Evolutionary conservation across 2,113 vertebrate genomes (phyloP), one percentile per base, ranked within the genome.

Genomic region (Peromyscus leucopus): DNA sequence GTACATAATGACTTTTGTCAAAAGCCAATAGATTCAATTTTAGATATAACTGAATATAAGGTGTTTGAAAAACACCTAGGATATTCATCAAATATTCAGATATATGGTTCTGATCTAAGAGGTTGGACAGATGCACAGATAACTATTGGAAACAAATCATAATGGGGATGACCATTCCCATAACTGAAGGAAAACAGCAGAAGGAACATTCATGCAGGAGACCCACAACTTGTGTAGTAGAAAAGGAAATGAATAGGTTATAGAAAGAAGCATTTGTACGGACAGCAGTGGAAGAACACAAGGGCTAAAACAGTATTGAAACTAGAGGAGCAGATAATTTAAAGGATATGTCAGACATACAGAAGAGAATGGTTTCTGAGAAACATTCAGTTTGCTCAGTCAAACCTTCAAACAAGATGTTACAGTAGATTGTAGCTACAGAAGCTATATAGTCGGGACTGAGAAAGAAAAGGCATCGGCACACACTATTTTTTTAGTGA

Each of bases 261-360:
- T 69, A 48, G 28, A 69, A 88, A 85, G 84, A 91, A 71, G 11
- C 4, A 46, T 42, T 92, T 90, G 24, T 89, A 76, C 42, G 8
- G 6, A 31, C 86, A n/a, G 89, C 57, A 92, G 26, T 55, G 80
- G n/a, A 76, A 89, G 33, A 85, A 86, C 90, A 11, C 15, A 79
- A 55, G 97, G 6, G 72, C 3, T 83, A 51, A 97, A 94, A 84
- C 80, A 84, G 89, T 51, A 93, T 10, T 89, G 16, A 87, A 93
- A 33, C 0, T 46, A 90, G 88, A 86, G 31, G 11, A 71, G 94
- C 16, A 94, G 74, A 89, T 31, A 89, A 51, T 71, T 88, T 93
- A 93, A 93, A 89, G 39, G 4, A 89, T 83, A 39, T 88, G 87
- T 95, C 79, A 83, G 26, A 82, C 42, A 87, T 57, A 75, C 3